Evolutionary conservation across 2,888 invertebrate species (phyloP).

Genomic region (Eupsilia transversa): DNA sequence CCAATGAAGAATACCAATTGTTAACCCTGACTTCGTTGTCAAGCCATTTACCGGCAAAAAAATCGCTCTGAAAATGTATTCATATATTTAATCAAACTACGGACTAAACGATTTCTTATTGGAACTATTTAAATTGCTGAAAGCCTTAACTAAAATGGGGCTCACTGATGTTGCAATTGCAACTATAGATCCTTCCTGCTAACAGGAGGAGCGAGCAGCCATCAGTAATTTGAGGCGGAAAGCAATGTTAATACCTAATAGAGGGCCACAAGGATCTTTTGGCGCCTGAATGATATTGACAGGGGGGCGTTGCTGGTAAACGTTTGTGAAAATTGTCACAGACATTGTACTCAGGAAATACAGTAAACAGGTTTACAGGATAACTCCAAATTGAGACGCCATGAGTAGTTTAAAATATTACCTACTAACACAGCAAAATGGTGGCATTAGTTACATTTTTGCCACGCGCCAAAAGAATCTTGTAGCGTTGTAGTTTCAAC

Average conservation of each 20-base stretch:
- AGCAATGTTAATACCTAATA: neutral
- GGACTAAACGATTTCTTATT: neutral
- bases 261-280: neutral
- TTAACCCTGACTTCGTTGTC: slow-evolving; percentile 65
- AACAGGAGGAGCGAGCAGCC: no score
- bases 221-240: neutral
- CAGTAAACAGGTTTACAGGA: no score
- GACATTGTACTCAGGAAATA: no score
- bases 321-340: neutral
- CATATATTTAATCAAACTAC: neutral
- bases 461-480: neutral
- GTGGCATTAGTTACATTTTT: no score
- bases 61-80: slow-evolving; percentile 76
- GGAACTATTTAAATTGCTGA: neutral
- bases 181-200: no score
- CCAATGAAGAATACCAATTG: slow-evolving; percentile 77
- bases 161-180: neutral
- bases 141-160: neutral
- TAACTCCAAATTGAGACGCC: no score
- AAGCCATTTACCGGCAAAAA: slow-evolving; percentile 77
- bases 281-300: neutral
- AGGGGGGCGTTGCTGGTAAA: neutral
- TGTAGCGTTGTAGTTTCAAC: neutral
- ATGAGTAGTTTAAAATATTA: no score
- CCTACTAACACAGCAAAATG: no score